phyloP scores from a whole-genome alignment of 2,797 vertebrate genomes.

The Novumbra hubbsi region DNA sequence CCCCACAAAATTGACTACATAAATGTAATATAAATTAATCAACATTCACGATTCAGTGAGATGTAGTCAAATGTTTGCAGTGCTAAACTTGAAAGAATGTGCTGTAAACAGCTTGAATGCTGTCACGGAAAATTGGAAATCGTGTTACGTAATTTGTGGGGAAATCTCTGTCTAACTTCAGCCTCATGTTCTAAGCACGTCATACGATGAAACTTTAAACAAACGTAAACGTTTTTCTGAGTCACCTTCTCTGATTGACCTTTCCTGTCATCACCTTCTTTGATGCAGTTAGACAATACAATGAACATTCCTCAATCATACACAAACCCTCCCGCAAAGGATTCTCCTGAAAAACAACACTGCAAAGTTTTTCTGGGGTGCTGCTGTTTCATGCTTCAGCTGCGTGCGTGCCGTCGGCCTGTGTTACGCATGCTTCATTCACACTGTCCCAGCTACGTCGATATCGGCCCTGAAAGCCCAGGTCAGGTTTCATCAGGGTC shows the following conservation, averaged over 20 bases:
- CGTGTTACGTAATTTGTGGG: neutral
- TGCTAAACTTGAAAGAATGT: neutral
- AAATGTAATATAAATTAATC: too few species aligned
- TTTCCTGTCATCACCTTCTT: neutral
- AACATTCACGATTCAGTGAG: neutral
- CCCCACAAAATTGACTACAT: too few species aligned
- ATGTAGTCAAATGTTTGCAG: neutral
- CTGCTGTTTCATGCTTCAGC: too few species aligned
- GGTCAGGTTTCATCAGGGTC: too few species aligned
- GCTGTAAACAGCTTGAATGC: neutral
- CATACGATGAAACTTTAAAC: neutral
- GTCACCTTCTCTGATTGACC: slow-evolving; percentile 4
- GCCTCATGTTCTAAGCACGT: neutral
- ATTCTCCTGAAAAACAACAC: too few species aligned
- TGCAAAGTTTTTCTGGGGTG: too few species aligned
- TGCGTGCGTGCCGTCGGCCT: too few species aligned
- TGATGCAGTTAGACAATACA: slow-evolving; percentile 1
- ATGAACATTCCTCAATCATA: neutral
- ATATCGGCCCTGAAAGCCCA: too few species aligned
- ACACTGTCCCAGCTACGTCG: too few species aligned
- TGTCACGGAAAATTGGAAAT: neutral
- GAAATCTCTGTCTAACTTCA: neutral
- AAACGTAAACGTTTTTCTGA: slow-evolving; percentile 11
- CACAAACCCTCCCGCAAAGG: neutral
- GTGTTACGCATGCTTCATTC: too few species aligned